phyloP scores from a whole-genome alignment of 2,113 vertebrate species.

The Tichodroma muraria region DNA sequence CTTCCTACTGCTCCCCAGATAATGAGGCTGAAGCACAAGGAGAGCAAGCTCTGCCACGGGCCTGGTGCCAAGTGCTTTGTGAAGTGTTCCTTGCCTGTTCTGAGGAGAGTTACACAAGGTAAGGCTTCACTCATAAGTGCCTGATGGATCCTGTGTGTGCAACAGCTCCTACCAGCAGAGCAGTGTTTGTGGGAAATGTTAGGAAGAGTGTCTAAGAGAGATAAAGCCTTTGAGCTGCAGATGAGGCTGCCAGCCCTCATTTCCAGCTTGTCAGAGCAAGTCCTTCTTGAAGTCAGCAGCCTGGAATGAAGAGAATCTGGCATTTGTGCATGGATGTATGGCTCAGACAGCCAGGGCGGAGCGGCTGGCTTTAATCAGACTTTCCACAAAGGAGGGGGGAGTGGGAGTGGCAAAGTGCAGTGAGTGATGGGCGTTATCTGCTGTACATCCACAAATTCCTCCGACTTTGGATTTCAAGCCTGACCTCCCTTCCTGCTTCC shows the following conservation, averaged over 20 bases:
- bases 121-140: background rate
- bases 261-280: slow-evolving; percentile 64
- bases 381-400: background rate
- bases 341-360: slow-evolving; percentile 10
- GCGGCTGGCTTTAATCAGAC: slow-evolving; percentile 15
- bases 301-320: slow-evolving; percentile 65
- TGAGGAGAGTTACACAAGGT: slow-evolving; percentile 15
- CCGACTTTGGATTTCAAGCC: background rate
- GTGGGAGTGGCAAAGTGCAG: background rate
- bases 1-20: background rate
- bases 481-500: background rate
- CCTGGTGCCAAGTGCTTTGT: background rate
- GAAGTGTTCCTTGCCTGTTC: background rate
- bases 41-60: slow-evolving; percentile 16
- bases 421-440: background rate
- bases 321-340: slow-evolving; percentile 25
- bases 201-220: slow-evolving; percentile 23
- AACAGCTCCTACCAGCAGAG: slow-evolving; percentile 30
- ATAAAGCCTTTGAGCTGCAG: slow-evolving; percentile 48
- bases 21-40: slow-evolving; percentile 28
- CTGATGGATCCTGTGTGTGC: background rate
- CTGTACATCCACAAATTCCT: background rate
- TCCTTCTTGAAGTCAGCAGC: slow-evolving; percentile 50
- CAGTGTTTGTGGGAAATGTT: slow-evolving; percentile 1
- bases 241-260: slow-evolving; percentile 14